phyloP scores from a whole-genome alignment of 1,140 invertebrate species.

The Venturia canescens region DNA sequence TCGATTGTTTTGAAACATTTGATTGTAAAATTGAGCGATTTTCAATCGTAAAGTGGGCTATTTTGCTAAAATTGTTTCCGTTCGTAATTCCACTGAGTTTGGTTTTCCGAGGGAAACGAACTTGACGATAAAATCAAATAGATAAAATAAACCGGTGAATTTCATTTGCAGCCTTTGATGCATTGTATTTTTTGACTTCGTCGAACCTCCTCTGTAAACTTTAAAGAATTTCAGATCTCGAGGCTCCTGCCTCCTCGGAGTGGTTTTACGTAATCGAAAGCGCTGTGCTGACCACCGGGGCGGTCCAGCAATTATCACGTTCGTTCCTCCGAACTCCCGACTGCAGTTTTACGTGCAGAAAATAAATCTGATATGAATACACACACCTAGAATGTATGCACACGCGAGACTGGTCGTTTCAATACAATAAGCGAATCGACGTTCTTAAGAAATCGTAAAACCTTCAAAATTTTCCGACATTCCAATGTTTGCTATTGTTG shows the following conservation, averaged over 20 bases:
- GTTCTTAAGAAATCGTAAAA: no score
- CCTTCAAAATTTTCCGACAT: no score
- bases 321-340: neutral
- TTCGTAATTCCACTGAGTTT: neutral
- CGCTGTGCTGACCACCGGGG: slow-evolving; percentile 24
- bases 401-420: neutral
- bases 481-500: no score
- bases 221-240: neutral
- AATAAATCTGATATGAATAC: neutral
- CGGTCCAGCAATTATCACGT: slow-evolving; percentile 4
- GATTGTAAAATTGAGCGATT: neutral
- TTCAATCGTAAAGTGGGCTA: neutral
- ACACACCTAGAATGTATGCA: neutral
- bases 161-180: neutral
- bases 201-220: neutral
- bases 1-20: neutral
- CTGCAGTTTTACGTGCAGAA: neutral
- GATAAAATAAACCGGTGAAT: neutral
- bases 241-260: slow-evolving; percentile 20
- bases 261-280: slow-evolving; percentile 38
- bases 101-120: slow-evolving; percentile 21
- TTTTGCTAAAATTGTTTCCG: neutral
- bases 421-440: neutral
- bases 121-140: neutral
- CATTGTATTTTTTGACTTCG: no score